Conservation (phyloP, 2,888 invertebrate genomes). For the Drosophila tripunctata region DNA sequence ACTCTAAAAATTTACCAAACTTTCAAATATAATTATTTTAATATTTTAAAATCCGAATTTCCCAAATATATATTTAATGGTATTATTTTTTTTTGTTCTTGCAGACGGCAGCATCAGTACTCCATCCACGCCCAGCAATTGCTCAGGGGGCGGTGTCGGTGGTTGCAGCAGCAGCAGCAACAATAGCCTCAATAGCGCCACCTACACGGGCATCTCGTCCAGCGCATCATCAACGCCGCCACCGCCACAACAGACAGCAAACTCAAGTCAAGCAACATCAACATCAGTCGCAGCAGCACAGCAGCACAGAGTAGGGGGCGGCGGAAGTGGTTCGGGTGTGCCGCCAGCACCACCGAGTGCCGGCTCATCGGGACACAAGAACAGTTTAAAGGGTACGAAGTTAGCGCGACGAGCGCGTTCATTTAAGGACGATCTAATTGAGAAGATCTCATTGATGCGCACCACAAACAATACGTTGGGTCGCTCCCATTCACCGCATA, state of each 20-base stretch:
- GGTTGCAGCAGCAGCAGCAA: conserved; percentile 52
- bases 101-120: conserved; percentile 83
- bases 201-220: conserved; percentile 39
- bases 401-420: conserved; percentile 94
- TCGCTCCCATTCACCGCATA: conserved; percentile 88
- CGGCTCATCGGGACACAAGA: conserved; percentile 87
- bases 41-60: neutral
- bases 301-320: neutral
- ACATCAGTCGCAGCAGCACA: conserved; percentile 21
- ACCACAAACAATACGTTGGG: conserved; percentile 88
- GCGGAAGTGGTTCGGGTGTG: conserved; percentile 35
- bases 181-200: conserved; percentile 62
- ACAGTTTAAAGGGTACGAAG: conserved; percentile 92
- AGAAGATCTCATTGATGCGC: conserved; percentile 95
- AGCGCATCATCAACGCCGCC: conserved; percentile 61
- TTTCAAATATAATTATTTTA: neutral
- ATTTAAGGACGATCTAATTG: conserved; percentile 96
- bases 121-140: conserved; percentile 83
- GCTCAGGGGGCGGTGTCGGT: conserved; percentile 50
- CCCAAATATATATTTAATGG: neutral
- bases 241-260: conserved; percentile 49
- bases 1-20: neutral
- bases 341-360: conserved; percentile 65
- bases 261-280: conserved; percentile 26
- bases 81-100: conserved; percentile 9